These are phyloP conservation scores for Entosphenus tridentatus DNA, from an alignment of 2,113 vertebrate species.

Conservation along the genomic window DNA sequence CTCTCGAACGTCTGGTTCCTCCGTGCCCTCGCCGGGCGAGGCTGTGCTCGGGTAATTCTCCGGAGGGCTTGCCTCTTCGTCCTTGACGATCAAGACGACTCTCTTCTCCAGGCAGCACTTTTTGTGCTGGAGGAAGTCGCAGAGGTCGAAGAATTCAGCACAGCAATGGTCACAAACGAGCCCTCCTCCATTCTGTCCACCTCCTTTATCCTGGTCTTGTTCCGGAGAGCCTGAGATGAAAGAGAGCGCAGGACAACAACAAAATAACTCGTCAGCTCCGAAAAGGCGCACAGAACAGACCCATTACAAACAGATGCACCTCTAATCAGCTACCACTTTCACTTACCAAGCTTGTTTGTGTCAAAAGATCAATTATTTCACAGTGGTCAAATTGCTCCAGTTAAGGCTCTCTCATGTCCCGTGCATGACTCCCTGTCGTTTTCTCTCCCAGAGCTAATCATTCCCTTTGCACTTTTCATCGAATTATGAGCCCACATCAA, in stretches of 20 bases:
- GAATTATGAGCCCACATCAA: slow-evolving; percentile 98
- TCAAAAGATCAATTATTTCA: slow-evolving; percentile 57
- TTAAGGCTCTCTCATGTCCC: slow-evolving; percentile 49
- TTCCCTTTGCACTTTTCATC: slow-evolving; percentile 97
- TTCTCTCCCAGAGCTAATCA: slow-evolving; percentile 73
- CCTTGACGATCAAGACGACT: slow-evolving; percentile 67
- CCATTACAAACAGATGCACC: not conserved
- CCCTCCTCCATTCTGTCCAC: slow-evolving; percentile 69
- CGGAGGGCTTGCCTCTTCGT: slow-evolving; percentile 47
- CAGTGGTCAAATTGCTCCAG: slow-evolving; percentile 69
- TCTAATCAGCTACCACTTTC: not conserved
- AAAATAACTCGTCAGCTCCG: too few species aligned
- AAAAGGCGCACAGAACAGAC: not conserved
- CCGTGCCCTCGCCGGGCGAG: slow-evolving; percentile 18
- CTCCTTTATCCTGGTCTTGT: slow-evolving; percentile 1
- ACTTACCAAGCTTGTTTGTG: slow-evolving; percentile 1
- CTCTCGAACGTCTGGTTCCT: not conserved
- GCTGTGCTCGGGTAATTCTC: slow-evolving; percentile 46
- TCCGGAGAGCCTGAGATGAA: not conserved
- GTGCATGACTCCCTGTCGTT: slow-evolving; percentile 33
- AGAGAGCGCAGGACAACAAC: not conserved
- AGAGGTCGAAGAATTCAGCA: slow-evolving; percentile 92
- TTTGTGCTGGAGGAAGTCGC: slow-evolving; percentile 79
- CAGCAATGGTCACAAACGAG: slow-evolving; percentile 82
- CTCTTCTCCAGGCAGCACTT: slow-evolving; percentile 72